These are phyloP conservation scores for Phengaris alcon DNA, from an alignment of 2,888 invertebrate genomes.

Conservation along the genomic window DNA sequence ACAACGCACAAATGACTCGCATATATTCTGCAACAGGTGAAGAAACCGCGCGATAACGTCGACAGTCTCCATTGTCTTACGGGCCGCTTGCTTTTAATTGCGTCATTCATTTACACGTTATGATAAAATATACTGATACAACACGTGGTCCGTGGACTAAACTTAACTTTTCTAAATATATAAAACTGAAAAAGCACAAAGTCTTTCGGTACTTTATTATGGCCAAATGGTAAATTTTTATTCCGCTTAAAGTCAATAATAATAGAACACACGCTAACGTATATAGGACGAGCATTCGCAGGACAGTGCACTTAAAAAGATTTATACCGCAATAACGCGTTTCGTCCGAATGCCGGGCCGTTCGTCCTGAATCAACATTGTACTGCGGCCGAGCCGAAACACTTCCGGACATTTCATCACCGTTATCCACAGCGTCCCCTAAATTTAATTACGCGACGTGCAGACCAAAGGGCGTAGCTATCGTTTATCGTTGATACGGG, in stretches of 20 bases:
- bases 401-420: constrained; percentile 43
- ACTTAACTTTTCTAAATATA: not conserved
- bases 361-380: constrained; percentile 17
- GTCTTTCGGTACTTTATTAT: not conserved
- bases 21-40: constrained; percentile 10
- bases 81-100: constrained; percentile 19
- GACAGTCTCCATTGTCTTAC: constrained; percentile 18
- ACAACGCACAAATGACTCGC: constrained; percentile 16
- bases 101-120: not conserved
- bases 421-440: constrained; percentile 38
- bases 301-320: constrained; percentile 22
- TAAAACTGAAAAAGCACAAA: not conserved
- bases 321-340: constrained; percentile 31
- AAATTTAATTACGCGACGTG: constrained; percentile 54
- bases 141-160: not conserved
- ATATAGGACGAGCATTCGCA: constrained; percentile 23
- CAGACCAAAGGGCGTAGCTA: constrained; percentile 39
- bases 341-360: constrained; percentile 21
- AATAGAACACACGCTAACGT: not conserved
- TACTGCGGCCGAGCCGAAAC: constrained; percentile 32
- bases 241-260: not conserved
- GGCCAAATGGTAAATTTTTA: not conserved
- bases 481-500: not conserved
- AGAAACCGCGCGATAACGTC: constrained; percentile 21
- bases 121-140: not conserved